phyloP scores from a whole-genome alignment of 2,113 vertebrate species.

The Genyomyrus donnyi region DNA sequence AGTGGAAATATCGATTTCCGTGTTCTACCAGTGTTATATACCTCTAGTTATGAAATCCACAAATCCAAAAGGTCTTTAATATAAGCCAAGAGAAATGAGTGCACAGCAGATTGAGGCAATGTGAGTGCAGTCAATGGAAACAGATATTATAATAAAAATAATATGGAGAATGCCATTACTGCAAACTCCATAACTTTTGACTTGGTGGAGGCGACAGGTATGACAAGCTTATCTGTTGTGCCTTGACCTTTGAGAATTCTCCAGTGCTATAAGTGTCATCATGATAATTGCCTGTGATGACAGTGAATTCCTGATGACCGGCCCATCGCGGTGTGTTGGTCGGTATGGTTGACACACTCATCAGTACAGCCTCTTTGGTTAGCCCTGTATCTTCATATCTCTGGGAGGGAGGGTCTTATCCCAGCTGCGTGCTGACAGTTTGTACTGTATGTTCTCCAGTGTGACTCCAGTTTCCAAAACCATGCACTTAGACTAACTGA shows the following conservation, averaged over 20 bases:
- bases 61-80: slow-evolving; percentile 17
- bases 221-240: neutral
- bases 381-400: neutral
- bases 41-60: slow-evolving; percentile 11
- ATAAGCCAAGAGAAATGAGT: neutral
- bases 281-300: neutral
- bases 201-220: neutral
- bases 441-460: neutral
- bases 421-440: neutral
- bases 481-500: neutral
- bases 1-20: slow-evolving; percentile 11
- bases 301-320: neutral
- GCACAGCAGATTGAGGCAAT: neutral
- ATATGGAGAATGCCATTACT: neutral
- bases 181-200: neutral
- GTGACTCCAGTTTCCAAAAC: neutral
- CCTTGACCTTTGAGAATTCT: slow-evolving; percentile 1
- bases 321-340: neutral
- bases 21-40: neutral
- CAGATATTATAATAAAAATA: neutral
- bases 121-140: neutral
- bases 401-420: neutral
- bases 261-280: neutral
- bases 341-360: neutral
- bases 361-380: neutral